Base-by-base conservation (phyloP, 2,113 vertebrate species). In the Lamprotornis superbus region DNA sequence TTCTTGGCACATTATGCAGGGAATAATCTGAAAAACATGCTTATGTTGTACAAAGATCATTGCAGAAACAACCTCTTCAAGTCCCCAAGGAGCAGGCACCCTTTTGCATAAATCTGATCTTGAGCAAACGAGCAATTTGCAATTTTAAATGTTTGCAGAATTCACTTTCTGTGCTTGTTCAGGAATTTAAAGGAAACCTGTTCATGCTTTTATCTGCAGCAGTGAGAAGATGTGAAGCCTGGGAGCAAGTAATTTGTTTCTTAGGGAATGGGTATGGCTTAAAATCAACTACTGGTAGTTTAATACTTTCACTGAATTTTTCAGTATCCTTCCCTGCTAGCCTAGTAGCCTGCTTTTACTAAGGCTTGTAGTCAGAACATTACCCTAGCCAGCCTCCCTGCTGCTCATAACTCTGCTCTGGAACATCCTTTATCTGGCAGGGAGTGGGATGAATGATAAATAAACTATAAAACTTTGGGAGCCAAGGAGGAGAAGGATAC, bases 81-180 rank as follows among this genome's bases (percentile, higher is more conserved):
- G 96, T 98, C 98, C 98, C 98, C 57, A 87, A 95, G 97, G 98
- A 98, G 97, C 96, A 97, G 68, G 71, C 84, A 97, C 97, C 98
- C 97, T 97, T 96, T 97, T 98, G 98, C 98, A 99, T 98, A 99
- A 99, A 99, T 98, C 98, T 98, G 92, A 97, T 98, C 97, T 97
- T 97, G 98, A 97, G 98, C 98, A 99, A 99, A 99, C 98, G 99
- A 99, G 98, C 98, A 98, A 99, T 98, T 98, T 98, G 98, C 98
- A 98, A 98, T 98, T 99, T 99, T 99, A 99, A 99, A 99, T 99
- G 98, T 98, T 99, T 98, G 98, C 97, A 98, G 98, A 94, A 97
- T 98, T 98, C 98, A 97, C 98, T 98, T 98, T 96, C 94, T 94
- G 98, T 98, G 98, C 98, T 98, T 97, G 85, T 97, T 98, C 97